A percentile compares a stretch with the other conserved stretches of the same genome.
phyloP scores from a whole-genome alignment of 2,888 invertebrate species.

The Steinernema hermaphroditum region DNA sequence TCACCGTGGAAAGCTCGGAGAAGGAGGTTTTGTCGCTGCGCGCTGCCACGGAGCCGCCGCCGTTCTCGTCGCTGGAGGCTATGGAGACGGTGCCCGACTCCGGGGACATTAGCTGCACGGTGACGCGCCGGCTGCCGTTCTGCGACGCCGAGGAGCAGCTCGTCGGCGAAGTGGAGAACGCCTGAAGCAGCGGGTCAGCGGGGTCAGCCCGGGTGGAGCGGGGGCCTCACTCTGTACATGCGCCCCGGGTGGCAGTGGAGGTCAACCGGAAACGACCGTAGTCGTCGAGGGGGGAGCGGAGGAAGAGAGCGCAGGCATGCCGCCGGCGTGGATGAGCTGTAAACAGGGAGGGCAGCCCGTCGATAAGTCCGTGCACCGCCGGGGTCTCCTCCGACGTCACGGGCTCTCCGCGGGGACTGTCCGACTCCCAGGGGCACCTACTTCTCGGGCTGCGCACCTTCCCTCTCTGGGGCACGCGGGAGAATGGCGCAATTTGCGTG shows the following conservation, averaged over 20 bases:
- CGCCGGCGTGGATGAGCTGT: background rate
- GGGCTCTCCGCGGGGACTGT: no score
- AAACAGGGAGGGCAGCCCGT: background rate
- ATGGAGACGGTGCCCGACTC: background rate
- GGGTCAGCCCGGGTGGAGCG: background rate
- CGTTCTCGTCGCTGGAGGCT: constrained; percentile 10
- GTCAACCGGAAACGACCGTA: constrained; percentile 31
- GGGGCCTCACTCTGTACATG: constrained; percentile 26
- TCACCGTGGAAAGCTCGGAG: constrained; percentile 5
- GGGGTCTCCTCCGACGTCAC: no score
- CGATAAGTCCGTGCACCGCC: no score
- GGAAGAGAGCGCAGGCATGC: background rate
- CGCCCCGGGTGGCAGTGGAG: constrained; percentile 3
- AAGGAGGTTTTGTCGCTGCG: constrained; percentile 26
- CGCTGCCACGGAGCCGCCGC: background rate
- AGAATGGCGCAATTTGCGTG: constrained; percentile 21
- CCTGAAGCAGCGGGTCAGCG: background rate
- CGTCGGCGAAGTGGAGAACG: constrained; percentile 25
- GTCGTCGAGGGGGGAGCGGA: background rate
- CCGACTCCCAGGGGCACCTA: no score
- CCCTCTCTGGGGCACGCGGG: background rate
- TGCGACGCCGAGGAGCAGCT: constrained; percentile 26
- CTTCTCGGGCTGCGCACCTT: no score
- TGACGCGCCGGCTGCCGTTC: constrained; percentile 18
- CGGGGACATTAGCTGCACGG: constrained; percentile 22